Evolutionary conservation across 2,888 invertebrate genomes (phyloP).

Genomic region (Spodoptera picta): DNA sequence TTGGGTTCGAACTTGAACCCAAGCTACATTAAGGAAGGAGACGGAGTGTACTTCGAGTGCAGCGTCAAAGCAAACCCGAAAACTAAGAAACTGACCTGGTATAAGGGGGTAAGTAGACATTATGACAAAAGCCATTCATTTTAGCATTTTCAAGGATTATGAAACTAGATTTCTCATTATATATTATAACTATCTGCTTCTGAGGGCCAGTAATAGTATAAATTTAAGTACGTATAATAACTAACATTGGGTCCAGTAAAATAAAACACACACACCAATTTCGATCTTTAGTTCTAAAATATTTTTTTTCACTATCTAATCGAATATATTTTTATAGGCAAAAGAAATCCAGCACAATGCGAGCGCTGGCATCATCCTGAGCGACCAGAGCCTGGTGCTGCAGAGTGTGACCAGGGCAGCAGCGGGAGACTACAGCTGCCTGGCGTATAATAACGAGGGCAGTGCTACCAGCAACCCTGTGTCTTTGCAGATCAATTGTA

Average conservation of each 20-base stretch:
- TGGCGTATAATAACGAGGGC: conserved; percentile 96
- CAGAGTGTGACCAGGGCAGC: conserved; percentile 93
- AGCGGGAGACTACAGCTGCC: conserved; percentile 95
- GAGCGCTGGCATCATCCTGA: conserved; percentile 94
- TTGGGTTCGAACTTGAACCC: conserved; percentile 95
- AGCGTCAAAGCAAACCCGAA: conserved; percentile 96
- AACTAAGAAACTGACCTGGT: conserved; percentile 94
- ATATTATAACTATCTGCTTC: too few relatives aligned
- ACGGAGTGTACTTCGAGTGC: conserved; percentile 97
- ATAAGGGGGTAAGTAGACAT: conserved; percentile 89
- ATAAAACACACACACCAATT: too few relatives aligned
- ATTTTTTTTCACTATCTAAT: too few relatives aligned
- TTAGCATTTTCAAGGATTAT: too few relatives aligned
- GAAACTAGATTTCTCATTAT: too few relatives aligned
- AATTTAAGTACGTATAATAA: too few relatives aligned
- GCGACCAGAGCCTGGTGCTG: conserved; percentile 96
- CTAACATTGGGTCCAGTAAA: too few relatives aligned
- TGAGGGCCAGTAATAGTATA: too few relatives aligned
- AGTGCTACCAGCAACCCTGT: conserved; percentile 96
- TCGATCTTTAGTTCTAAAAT: not conserved
- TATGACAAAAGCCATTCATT: not conserved
- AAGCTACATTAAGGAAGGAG: conserved; percentile 94
- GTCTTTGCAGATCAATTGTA: conserved; percentile 95
- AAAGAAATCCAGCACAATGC: conserved; percentile 93
- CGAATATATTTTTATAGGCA: conserved; percentile 84